Base-by-base conservation (phyloP, 2,113 vertebrate species). In the Nothobranchius kuhntae region DNA sequence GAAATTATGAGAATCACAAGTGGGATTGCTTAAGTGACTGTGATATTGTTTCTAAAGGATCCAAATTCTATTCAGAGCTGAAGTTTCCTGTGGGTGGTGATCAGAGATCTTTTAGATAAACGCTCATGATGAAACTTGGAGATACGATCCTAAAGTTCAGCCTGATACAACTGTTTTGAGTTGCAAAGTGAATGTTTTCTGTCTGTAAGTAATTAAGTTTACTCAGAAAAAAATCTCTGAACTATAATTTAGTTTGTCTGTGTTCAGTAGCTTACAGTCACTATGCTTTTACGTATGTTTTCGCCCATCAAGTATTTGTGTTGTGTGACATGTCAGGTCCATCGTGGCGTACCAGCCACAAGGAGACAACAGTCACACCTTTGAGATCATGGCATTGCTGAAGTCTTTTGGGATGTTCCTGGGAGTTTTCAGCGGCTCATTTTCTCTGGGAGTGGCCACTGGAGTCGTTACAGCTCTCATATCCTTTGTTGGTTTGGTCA, bases 371-470 rank as follows among this genome's bases (percentile, higher is more conserved):
- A 98, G 89, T 78, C 98, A 99, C 91, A 98, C 95, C 0, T 99
- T 99, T 24, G 97, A 99, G 83, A 94, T 92, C 81, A 94, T 93
- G 75, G 98, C 98, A 0, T 90, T 99, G 95, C 93, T 99, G 53
- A 99, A 99, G 80, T 98, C 95, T 11, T 95, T 99, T 0, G 96
- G 97, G 46, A 90, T 98, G 71, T 99, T 99, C 86, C 92, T 99
- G 52, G 97, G 98, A 11, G 95, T 99, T 85, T 99, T 99, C 93
- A 99, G 97, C 71, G 98, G 97, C 65, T 99, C 98, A 4, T 99
- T 99, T 47, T 94, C 96, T 2, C 95, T 99, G 80, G 97, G 98
- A 65, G 95, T 97, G 63, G 96, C 95, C 65, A 99, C 96, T 0
- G 98, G 96, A 75, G 88, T 98, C 52, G 92, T 98, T 78, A 99